Conservation (phyloP, 2,113 vertebrate genomes). For the Vulpes lagopus region DNA sequence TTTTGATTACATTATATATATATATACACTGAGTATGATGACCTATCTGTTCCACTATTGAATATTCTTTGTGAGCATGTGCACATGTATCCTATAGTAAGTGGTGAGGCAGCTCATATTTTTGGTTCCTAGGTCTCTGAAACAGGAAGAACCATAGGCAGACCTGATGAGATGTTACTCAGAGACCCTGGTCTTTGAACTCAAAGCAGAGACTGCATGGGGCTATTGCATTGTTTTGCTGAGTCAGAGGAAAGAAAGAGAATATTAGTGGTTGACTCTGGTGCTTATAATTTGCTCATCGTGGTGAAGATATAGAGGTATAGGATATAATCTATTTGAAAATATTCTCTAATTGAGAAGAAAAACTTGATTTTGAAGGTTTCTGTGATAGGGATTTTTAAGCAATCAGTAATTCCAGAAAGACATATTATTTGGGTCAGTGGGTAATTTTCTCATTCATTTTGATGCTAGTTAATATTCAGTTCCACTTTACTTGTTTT, state of each 20-base stretch:
- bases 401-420: not conserved
- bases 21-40: not conserved
- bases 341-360: not conserved
- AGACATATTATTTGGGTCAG: not conserved
- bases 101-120: not conserved
- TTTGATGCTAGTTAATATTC: not conserved
- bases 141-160: not conserved
- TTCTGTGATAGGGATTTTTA: not conserved
- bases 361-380: not conserved
- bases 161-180: not conserved
- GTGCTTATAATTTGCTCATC: not conserved
- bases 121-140: not conserved
- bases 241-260: not conserved
- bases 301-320: not conserved
- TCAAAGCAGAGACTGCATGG: not conserved
- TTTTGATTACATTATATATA: not conserved
- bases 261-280: not conserved
- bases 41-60: not conserved
- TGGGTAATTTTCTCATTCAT: not conserved
- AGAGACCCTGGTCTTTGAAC: not conserved
- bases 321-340: not conserved
- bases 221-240: not conserved
- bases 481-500: conserved; percentile 12
- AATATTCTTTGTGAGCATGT: not conserved
- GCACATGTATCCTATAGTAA: accelerated